Percentiles rank a stretch among this genome's conserved stretches.
Conservation (phyloP, 2,113 vertebrate species). For the Sylvia atricapilla region DNA sequence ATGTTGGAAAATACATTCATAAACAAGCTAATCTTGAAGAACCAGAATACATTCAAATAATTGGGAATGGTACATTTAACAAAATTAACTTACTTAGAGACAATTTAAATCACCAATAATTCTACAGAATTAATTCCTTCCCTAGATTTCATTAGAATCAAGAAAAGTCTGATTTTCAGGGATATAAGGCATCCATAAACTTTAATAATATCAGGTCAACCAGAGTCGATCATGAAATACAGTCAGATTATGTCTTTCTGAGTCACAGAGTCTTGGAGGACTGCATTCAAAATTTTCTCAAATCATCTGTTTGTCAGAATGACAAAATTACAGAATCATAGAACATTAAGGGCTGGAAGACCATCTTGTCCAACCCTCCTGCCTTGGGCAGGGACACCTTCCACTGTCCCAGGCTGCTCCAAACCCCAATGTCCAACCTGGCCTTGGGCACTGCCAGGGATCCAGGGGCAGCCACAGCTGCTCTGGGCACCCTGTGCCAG, state of each 20-base stretch:
- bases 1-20: not conserved
- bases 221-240: not conserved
- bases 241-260: not conserved
- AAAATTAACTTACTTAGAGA: not conserved
- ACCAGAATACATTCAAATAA: not conserved
- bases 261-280: not conserved
- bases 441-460: not conserved
- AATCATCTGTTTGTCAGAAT: not conserved
- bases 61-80: not conserved
- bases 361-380: accelerated
- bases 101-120: not conserved
- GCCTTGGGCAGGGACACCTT: not conserved
- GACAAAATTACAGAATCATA: not conserved
- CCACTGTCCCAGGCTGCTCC: not conserved
- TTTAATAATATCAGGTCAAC: not conserved
- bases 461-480: not conserved
- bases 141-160: not conserved
- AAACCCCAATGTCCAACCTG: not conserved
- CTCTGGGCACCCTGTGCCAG: not conserved
- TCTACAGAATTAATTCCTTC: not conserved
- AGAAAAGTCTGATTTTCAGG: not conserved
- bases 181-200: not conserved
- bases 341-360: not conserved
- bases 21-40: not conserved
- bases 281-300: not conserved